Evolutionary conservation across 2,797 vertebrate species (phyloP).

Genomic region (Pyrrhura leucotis): DNA sequence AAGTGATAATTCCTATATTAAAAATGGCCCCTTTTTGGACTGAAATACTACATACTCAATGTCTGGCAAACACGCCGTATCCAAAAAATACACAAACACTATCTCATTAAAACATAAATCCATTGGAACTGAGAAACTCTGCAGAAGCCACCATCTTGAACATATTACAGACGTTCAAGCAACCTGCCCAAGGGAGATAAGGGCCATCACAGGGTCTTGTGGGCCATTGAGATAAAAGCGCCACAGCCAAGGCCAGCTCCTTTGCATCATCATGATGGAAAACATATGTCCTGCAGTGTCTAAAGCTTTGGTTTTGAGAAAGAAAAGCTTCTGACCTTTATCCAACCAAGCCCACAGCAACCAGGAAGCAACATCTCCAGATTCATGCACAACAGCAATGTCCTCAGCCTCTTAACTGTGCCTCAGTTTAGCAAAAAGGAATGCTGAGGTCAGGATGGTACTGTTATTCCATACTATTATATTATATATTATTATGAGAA

Average conservation of each 20-base stretch:
- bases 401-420: not conserved
- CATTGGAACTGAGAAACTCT: not conserved
- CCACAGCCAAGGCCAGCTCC: not conserved
- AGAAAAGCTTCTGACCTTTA: not conserved
- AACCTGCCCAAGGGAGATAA: constrained; percentile 43
- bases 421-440: not conserved
- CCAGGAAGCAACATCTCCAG: not conserved
- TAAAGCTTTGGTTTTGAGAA: not conserved
- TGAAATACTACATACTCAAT: not conserved
- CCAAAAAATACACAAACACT: not conserved
- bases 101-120: constrained; percentile 54
- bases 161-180: not conserved
- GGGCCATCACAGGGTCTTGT: not conserved
- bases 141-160: not conserved
- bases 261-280: not conserved
- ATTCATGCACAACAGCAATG: not conserved
- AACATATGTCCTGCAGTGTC: not conserved
- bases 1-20: not conserved
- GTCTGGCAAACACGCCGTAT: not conserved
- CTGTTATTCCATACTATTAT: not conserved
- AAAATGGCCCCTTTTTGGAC: not conserved
- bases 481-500: not conserved
- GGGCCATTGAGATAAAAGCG: constrained; percentile 45
- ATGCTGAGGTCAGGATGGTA: not conserved
- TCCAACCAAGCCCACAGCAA: not conserved